phyloP scores from a whole-genome alignment of 1,140 invertebrate genomes.

The Brachionus rubens region DNA sequence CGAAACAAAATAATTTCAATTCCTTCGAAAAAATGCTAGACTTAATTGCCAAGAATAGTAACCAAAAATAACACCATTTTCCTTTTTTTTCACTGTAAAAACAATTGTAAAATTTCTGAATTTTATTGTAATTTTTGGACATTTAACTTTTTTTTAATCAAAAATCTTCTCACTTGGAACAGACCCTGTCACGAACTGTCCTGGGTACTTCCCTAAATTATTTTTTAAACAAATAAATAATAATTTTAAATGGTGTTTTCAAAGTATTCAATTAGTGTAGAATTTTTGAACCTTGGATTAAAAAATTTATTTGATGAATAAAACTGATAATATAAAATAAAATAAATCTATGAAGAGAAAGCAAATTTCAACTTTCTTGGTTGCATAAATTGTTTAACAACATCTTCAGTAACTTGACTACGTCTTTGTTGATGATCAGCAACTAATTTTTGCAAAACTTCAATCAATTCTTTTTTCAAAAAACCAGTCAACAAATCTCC shows the following conservation, averaged over 20 bases:
- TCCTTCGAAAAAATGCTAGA: background rate
- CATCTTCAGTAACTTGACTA: conserved; percentile 75
- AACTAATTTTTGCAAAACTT: conserved; percentile 72
- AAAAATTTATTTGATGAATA: too few species aligned
- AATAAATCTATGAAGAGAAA: conserved; percentile 40
- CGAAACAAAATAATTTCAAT: too few species aligned
- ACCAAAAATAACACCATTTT: background rate
- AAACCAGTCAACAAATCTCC: conserved; percentile 88
- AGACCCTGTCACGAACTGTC: too few species aligned
- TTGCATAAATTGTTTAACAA: conserved; percentile 77
- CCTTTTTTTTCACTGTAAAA: background rate
- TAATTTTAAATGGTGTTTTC: too few species aligned
- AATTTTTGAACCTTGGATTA: too few species aligned
- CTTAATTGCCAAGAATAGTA: background rate
- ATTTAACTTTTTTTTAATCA: too few species aligned
- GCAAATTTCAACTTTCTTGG: conserved; percentile 71
- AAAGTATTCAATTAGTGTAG: too few species aligned
- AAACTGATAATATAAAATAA: background rate
- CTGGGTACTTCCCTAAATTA: too few species aligned
- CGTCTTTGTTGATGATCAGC: conserved; percentile 76
- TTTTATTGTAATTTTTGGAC: too few species aligned
- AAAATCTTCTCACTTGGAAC: too few species aligned
- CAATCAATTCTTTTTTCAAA: conserved; percentile 85
- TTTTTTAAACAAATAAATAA: too few species aligned
- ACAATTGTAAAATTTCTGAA: too few species aligned